A percentile compares a stretch with the other conserved stretches of the same genome.
phyloP scores from a whole-genome alignment of 2,113 vertebrate species.

The Chlamydotis undulata region DNA sequence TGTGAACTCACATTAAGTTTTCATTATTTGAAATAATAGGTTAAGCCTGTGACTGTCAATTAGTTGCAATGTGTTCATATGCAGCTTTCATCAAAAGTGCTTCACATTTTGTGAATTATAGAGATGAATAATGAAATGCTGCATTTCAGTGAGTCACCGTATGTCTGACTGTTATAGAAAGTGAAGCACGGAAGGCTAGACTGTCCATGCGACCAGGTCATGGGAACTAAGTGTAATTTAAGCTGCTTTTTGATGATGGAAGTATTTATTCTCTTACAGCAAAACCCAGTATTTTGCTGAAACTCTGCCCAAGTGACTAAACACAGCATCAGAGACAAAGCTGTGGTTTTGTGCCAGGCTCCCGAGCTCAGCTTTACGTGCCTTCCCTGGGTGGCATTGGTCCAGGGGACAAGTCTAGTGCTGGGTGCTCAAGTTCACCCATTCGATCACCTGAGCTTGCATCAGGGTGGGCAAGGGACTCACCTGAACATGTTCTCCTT shows the following conservation, averaged over 20 bases:
- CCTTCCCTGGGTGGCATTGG: background rate
- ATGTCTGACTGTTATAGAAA: background rate
- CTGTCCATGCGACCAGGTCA: fast-evolving
- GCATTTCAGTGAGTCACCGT: background rate
- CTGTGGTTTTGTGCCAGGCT: background rate
- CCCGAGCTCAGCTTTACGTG: background rate
- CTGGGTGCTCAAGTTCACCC: background rate
- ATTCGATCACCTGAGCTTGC: background rate
- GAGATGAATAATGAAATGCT: background rate
- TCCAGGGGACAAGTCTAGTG: background rate
- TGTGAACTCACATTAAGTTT: background rate
- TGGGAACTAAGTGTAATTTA: background rate
- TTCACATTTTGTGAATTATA: background rate
- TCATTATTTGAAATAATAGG: background rate
- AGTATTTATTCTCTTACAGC: background rate
- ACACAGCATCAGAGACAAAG: background rate
- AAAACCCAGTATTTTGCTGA: background rate
- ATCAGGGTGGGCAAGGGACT: background rate
- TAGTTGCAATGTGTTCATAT: background rate
- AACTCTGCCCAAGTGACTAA: background rate
- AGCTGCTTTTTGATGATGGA: background rate
- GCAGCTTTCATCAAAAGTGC: background rate
- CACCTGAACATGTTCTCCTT: background rate
- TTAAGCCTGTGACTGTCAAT: background rate
- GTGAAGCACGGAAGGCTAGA: background rate